Percentiles rank a stretch among this genome's conserved stretches.
Evolutionary conservation across 2,888 invertebrate species (phyloP).

Genomic region (Zygogramma bicolorata): DNA sequence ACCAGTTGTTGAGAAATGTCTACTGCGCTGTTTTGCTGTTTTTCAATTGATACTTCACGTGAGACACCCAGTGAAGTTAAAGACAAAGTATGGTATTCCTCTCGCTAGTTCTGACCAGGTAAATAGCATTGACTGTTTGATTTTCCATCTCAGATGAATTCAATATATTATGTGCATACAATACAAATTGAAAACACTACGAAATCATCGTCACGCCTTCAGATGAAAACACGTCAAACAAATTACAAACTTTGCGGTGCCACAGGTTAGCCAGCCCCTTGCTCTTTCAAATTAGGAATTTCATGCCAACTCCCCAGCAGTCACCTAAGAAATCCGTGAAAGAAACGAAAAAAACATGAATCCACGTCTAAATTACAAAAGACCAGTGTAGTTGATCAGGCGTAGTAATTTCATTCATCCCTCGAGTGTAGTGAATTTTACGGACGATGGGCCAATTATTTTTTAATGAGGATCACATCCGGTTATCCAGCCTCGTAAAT

Average conservation of each 20-base stretch:
- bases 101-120: no score
- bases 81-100: no score
- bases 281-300: conserved; percentile 4
- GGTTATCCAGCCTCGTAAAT: conserved; percentile 37
- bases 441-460: conserved; percentile 45
- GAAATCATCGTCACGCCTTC: not conserved
- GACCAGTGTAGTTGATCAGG: conserved; percentile 33
- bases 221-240: not conserved
- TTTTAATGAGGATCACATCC: conserved; percentile 52
- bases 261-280: not conserved
- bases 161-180: no score
- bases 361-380: conserved; percentile 30
- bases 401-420: conserved; percentile 37
- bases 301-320: conserved; percentile 7
- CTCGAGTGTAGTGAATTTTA: conserved; percentile 40
- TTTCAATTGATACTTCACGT: no score
- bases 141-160: no score
- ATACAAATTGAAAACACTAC: no score
- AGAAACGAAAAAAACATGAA: conserved; percentile 14
- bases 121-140: no score
- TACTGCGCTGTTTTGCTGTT: no score
- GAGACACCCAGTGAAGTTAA: no score
- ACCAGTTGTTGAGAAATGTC: no score
- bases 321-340: not conserved
- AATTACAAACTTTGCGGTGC: not conserved